A percentile compares a stretch with the other conserved stretches of the same genome.
Evolutionary conservation across 2,888 invertebrate genomes (phyloP).

Genomic region (Seladonia tumulorum): DNA sequence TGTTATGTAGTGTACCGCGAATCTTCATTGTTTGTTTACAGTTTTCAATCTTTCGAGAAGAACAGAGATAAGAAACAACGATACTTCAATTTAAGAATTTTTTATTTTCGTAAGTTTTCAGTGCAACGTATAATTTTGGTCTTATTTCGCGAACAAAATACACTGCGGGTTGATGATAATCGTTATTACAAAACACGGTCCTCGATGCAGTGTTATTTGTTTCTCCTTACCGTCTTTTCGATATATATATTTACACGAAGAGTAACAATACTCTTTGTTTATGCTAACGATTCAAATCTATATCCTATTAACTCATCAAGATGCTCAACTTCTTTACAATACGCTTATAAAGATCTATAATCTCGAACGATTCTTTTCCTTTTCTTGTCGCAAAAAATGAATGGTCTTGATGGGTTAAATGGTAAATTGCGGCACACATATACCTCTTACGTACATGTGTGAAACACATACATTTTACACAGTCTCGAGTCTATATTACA

Average conservation of each 20-base stretch:
- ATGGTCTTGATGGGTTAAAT: slow-evolving; percentile 22
- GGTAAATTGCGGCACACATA: slow-evolving; percentile 14
- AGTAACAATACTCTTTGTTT: slow-evolving; percentile 22
- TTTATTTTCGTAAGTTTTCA: slow-evolving; percentile 54
- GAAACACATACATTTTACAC: slow-evolving; percentile 37
- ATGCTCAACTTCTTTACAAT: slow-evolving; percentile 22
- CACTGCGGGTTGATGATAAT: slow-evolving; percentile 13
- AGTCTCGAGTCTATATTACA: slow-evolving; percentile 38
- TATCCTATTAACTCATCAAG: slow-evolving; percentile 30
- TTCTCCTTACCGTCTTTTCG: slow-evolving; percentile 24
- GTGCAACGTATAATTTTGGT: slow-evolving; percentile 36
- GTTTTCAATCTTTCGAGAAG: not conserved
- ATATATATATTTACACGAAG: slow-evolving; percentile 59
- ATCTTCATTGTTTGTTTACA: not conserved
- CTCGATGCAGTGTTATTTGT: slow-evolving; percentile 30
- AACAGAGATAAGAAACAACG: not conserved
- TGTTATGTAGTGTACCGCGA: not conserved
- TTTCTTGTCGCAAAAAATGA: not conserved
- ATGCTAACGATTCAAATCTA: slow-evolving; percentile 22
- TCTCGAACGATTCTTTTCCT: not conserved
- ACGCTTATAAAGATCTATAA: slow-evolving; percentile 9
- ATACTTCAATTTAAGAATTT: slow-evolving; percentile 53
- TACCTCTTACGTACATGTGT: slow-evolving; percentile 6
- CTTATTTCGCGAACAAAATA: slow-evolving; percentile 27
- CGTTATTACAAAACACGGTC: slow-evolving; percentile 40